Evolutionary conservation across 2,888 invertebrate genomes (phyloP), one percentile per base, ranked within the genome.

Genomic region (Trachelus tabidus): DNA sequence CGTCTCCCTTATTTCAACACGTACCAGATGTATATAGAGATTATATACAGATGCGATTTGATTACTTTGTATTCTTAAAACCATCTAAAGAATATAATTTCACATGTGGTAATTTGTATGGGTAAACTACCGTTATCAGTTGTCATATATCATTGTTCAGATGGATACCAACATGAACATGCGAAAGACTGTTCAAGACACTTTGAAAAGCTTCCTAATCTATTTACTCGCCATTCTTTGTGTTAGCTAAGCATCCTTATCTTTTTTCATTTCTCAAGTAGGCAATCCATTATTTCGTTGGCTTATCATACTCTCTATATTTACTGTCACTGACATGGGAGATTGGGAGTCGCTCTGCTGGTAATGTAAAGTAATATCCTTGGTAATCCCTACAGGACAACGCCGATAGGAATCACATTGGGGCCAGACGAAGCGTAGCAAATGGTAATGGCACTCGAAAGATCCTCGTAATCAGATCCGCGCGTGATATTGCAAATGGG

Each of bases 401-500:
- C 73, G 71, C 68, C 30, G 56, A 73, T 75, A 79, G 30, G 76
- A 81, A 76, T 77, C 76, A 75, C 79, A 77, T 75, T 75, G 74
- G 76, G 75, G 34, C 80, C 77, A 81, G 78, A 79, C 79, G 80
- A 80, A 37, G 75, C 73, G 40, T 79, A 37, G 69, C 71, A 34
- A 74, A 74, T 34, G 74, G 35, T 74, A 74, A 74, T 74, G 74
- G 74, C 74, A 34, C 23, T 75, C 69, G 73, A 33, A 71, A 68
- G 76, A 78, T 80, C 78, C 69, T 76, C 71, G 74, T 81, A 81
- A 80, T 80, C 77, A 80, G 79, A 79, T 78, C 77, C 69, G 73
- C 69, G 73, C 78, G 75, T 76, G 80, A 81, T 78, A 79, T 73
- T 74, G 74, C 31, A 74, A 74, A 35, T 34, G 30, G 35, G 74